phyloP scores from a whole-genome alignment of 2,888 invertebrate species.

The Hoplodrina ambigua region DNA sequence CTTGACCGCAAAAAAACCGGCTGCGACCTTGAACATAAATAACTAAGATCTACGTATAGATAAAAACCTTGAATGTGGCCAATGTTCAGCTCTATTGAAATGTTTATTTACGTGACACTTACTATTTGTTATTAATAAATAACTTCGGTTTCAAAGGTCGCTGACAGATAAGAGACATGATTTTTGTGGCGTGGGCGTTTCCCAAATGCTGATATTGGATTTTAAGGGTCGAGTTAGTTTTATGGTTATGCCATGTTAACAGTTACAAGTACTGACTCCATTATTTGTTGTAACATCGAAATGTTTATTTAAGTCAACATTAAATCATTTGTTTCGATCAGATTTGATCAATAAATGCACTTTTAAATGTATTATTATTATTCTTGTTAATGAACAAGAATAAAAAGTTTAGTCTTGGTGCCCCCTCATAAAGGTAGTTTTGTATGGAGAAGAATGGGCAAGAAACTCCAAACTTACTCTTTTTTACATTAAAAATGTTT shows the following conservation, averaged over 20 bases:
- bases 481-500: too few relatives aligned
- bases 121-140: slow-evolving; percentile 21
- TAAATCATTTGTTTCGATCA: too few relatives aligned
- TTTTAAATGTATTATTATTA: too few relatives aligned
- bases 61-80: neutral
- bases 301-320: too few relatives aligned
- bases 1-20: neutral
- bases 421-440: too few relatives aligned
- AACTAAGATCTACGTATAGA: neutral
- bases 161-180: slow-evolving; percentile 15
- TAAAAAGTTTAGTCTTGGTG: too few relatives aligned
- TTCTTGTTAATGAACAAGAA: too few relatives aligned
- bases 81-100: neutral
- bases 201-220: slow-evolving; percentile 24
- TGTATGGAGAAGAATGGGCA: too few relatives aligned
- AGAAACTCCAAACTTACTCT: too few relatives aligned
- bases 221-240: slow-evolving; percentile 3
- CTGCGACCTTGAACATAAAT: neutral
- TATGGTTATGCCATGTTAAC: neutral
- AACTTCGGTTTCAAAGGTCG: slow-evolving; percentile 16
- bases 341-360: too few relatives aligned
- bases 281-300: neutral
- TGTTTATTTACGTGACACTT: neutral
- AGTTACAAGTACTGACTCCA: neutral
- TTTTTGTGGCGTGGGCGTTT: slow-evolving; percentile 27